A percentile compares a stretch with the other conserved stretches of the same genome.
Conservation (phyloP, 2,113 vertebrate genomes). For the Oplegnathus fasciatus region DNA sequence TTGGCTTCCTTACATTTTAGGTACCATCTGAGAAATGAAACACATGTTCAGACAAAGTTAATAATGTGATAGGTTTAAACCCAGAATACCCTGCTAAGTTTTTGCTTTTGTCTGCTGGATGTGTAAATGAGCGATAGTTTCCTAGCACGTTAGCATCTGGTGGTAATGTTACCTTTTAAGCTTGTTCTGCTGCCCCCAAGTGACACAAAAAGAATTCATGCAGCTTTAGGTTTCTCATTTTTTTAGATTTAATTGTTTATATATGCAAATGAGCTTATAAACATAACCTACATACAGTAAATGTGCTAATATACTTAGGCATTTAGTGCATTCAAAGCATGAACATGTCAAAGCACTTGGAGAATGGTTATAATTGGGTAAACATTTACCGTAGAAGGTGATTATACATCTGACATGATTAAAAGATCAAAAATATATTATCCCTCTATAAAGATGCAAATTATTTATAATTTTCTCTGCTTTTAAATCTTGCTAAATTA, state of each 20-base stretch:
- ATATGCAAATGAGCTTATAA: background rate
- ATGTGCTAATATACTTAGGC: background rate
- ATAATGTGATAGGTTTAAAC: no score
- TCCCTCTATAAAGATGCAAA: constrained; percentile 1
- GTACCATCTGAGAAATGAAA: no score
- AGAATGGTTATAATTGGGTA: background rate
- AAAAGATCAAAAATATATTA: constrained; percentile 51
- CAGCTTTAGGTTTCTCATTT: no score
- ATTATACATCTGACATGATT: constrained; percentile 27
- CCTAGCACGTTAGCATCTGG: background rate
- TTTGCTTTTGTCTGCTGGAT: background rate
- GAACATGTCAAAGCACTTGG: background rate
- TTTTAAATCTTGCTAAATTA: constrained; percentile 36
- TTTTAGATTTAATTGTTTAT: no score
- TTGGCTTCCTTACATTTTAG: no score
- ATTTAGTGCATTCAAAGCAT: background rate
- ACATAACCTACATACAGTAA: background rate
- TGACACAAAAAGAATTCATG: no score
- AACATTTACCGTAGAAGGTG: constrained; percentile 25
- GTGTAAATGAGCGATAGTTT: background rate
- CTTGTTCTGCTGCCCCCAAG: background rate
- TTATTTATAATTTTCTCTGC: constrained; percentile 22
- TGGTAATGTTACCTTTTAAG: background rate
- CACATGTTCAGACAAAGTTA: no score
- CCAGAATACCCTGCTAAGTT: no score